A percentile compares a stretch with the other conserved stretches of the same genome.
phyloP scores from a whole-genome alignment of 2,888 invertebrate genomes.

The Apodemia duryi region DNA sequence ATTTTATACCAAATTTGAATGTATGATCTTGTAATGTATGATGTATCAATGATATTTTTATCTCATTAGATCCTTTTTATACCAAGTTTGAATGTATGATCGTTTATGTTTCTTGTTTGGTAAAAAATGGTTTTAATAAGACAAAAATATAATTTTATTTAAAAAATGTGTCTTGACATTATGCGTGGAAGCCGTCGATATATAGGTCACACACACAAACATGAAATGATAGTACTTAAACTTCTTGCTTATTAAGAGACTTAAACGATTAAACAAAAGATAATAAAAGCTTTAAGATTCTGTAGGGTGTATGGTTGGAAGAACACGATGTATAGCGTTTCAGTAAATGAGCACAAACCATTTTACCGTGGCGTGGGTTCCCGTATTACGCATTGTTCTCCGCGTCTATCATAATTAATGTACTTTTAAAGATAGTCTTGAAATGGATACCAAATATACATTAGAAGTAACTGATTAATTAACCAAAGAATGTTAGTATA shows the following conservation, averaged over 20 bases:
- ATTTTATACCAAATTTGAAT: too few relatives aligned
- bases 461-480: background rate
- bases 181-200: too few relatives aligned
- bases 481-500: background rate
- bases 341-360: conserved; percentile 8
- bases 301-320: conserved; percentile 8
- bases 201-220: too few relatives aligned
- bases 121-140: too few relatives aligned
- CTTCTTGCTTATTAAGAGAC: background rate
- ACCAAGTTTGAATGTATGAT: too few relatives aligned
- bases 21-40: too few relatives aligned
- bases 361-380: background rate
- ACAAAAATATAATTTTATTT: too few relatives aligned
- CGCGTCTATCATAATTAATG: conserved; percentile 7
- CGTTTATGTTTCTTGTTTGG: too few relatives aligned
- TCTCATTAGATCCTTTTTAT: too few relatives aligned
- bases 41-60: too few relatives aligned
- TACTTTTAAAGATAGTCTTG: background rate
- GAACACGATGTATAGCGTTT: background rate
- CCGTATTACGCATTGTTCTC: conserved; percentile 9
- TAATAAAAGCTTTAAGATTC: background rate
- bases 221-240: too few relatives aligned
- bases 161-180: too few relatives aligned
- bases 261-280: background rate
- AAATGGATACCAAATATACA: background rate